Conservation (phyloP, 2,888 invertebrate genomes). For the Drosophila eohydei region DNA sequence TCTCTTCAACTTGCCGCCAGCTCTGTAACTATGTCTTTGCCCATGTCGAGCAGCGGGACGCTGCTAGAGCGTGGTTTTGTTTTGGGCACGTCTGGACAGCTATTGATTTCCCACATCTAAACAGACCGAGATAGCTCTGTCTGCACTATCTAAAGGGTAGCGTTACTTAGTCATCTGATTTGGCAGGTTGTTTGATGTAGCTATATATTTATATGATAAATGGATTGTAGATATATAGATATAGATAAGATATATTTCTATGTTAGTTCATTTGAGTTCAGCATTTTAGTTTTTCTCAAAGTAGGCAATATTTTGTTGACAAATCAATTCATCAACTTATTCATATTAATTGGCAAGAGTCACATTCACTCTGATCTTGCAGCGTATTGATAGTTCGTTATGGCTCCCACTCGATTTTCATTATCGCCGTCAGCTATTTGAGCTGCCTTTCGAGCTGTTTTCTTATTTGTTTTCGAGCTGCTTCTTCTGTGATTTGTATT, state of each 20-base stretch:
- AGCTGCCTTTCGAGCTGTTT: slow-evolving; percentile 32
- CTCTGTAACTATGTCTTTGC: background rate
- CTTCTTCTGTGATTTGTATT: slow-evolving; percentile 33
- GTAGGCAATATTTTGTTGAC: background rate
- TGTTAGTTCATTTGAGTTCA: background rate
- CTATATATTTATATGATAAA: background rate
- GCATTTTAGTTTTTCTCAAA: background rate
- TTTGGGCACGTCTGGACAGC: slow-evolving; percentile 37
- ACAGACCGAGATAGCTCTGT: slow-evolving; percentile 9
- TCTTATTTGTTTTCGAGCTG: slow-evolving; percentile 14
- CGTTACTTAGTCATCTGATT: background rate
- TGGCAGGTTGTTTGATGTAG: background rate
- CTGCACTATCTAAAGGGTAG: background rate
- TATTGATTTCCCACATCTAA: slow-evolving; percentile 49
- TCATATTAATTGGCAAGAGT: background rate
- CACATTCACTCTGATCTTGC: background rate
- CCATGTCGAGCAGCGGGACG: slow-evolving; percentile 28
- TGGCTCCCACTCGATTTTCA: background rate
- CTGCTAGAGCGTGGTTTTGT: slow-evolving; percentile 29
- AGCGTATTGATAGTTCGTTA: slow-evolving; percentile 21
- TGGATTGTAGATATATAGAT: background rate
- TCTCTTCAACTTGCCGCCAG: slow-evolving; percentile 23
- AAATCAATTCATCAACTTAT: background rate
- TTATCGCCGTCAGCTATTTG: slow-evolving; percentile 31
- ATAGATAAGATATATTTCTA: background rate